phyloP scores from a whole-genome alignment of 2,797 vertebrate species.

The Karalla daura region DNA sequence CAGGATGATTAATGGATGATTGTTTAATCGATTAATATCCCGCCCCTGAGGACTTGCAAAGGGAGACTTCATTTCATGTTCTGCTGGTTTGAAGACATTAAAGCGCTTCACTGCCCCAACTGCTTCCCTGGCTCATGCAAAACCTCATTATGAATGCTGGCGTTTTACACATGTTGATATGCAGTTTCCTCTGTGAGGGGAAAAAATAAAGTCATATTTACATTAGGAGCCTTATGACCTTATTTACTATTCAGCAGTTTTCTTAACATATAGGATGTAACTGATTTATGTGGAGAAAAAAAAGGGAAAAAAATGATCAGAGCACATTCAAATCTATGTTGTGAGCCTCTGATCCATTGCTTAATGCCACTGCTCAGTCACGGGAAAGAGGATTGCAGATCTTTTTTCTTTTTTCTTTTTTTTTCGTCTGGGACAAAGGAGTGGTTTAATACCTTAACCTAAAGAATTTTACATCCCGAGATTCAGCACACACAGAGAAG shows the following conservation, averaged over 20 bases:
- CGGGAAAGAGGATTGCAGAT: slow-evolving; percentile 27
- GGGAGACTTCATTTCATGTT: slow-evolving; percentile 57
- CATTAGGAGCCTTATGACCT: background rate
- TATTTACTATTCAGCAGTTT: slow-evolving; percentile 28
- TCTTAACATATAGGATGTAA: slow-evolving; percentile 6
- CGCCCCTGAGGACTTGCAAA: slow-evolving; percentile 57
- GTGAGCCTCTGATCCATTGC: slow-evolving; percentile 34
- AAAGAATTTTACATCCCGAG: slow-evolving; percentile 35
- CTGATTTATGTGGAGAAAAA: slow-evolving; percentile 9
- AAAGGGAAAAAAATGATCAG: slow-evolving; percentile 30
- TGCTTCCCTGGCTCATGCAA: slow-evolving; percentile 1
- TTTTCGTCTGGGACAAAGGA: slow-evolving; percentile 47
- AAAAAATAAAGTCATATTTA: slow-evolving; percentile 35
- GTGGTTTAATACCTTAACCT: slow-evolving; percentile 38
- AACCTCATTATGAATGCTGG: slow-evolving; percentile 15
- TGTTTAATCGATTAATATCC: slow-evolving; percentile 80
- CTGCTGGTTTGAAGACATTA: slow-evolving; percentile 56
- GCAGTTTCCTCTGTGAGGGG: background rate
- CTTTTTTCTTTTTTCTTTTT: slow-evolving; percentile 42
- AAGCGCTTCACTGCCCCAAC: slow-evolving; percentile 14
- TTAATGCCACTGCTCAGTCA: slow-evolving; percentile 10
- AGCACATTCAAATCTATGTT: slow-evolving; percentile 18
- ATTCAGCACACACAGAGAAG: slow-evolving; percentile 35
- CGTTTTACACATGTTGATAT: slow-evolving; percentile 13
- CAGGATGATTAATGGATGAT: slow-evolving; percentile 81